Percentiles rank a stretch among this genome's conserved stretches.
Evolutionary conservation across 53 echinoderm and acorn worm species (phyloP).

Genomic region (Mesocentrotus franciscanus): DNA sequence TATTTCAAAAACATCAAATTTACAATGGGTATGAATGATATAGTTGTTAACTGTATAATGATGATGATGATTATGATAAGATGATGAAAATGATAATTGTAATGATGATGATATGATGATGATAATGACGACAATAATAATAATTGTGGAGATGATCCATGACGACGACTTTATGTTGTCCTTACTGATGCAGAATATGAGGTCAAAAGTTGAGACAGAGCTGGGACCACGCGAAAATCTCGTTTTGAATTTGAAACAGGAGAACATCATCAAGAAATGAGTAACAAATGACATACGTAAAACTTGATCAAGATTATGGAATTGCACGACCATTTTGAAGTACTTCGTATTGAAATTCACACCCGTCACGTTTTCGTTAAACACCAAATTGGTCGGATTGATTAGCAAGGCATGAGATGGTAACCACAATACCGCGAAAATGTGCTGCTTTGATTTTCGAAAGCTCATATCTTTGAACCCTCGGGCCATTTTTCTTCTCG

Average conservation of each 20-base stretch:
- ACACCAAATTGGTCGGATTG: not conserved
- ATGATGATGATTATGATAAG: no score
- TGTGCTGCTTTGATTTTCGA: not conserved
- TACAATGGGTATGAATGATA: no score
- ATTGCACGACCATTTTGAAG: not conserved
- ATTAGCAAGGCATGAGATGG: not conserved
- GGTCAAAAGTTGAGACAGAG: not conserved
- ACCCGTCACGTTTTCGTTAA: not conserved
- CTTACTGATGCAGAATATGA: not conserved
- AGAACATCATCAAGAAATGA: not conserved
- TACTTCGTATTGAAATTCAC: not conserved
- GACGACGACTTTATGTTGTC: not conserved
- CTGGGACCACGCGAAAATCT: not conserved
- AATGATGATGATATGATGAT: no score
- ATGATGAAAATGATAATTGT: not conserved
- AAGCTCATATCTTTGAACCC: constrained; percentile 4
- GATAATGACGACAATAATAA: not conserved
- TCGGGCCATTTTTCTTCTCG: constrained; percentile 13
- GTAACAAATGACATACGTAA: not conserved
- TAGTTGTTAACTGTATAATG: no score
- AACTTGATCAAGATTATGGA: constrained; percentile 10
- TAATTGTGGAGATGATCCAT: not conserved
- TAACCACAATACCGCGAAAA: not conserved
- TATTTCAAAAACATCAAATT: no score
- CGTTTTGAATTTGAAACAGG: not conserved